These are phyloP conservation scores for Rhimphoctona megacephalus DNA, from an alignment of 2,888 invertebrate genomes.

Conservation along the genomic window DNA sequence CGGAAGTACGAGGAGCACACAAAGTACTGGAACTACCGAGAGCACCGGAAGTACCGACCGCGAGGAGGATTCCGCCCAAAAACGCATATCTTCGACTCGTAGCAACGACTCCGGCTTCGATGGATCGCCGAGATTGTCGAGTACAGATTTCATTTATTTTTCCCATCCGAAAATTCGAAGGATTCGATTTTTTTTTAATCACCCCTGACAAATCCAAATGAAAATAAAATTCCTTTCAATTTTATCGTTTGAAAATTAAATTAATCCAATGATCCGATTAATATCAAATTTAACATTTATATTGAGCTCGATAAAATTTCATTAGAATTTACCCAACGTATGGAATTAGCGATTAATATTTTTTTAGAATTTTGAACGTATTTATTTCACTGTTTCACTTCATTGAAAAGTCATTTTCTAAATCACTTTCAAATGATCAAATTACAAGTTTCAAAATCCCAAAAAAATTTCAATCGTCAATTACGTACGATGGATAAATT, in stretches of 20 bases:
- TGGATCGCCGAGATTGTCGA: conserved; percentile 83
- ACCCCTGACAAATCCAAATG: not conserved
- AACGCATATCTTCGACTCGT: conserved; percentile 89
- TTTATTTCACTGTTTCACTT: too few relatives aligned
- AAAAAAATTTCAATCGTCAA: not conserved
- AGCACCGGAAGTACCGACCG: conserved; percentile 82
- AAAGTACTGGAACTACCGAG: conserved; percentile 78
- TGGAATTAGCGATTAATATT: too few relatives aligned
- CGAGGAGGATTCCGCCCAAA: conserved; percentile 85
- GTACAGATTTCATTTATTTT: conserved; percentile 75
- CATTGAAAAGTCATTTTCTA: not conserved
- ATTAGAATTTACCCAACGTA: not conserved
- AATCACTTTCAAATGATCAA: not conserved
- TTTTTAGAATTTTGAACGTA: too few relatives aligned
- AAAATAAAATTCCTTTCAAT: not conserved
- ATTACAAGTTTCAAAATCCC: not conserved
- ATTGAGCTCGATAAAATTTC: not conserved
- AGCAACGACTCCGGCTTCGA: conserved; percentile 95
- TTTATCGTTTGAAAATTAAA: not conserved
- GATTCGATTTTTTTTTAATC: conserved; percentile 31
- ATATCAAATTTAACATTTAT: not conserved
- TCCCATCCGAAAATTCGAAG: conserved; percentile 15
- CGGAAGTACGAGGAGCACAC: conserved; percentile 80
- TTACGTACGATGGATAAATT: not conserved
- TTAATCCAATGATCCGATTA: not conserved